Percentiles rank a stretch among this genome's conserved stretches.
These are phyloP conservation scores for Nemopilema nomurai DNA, from an alignment of 30 jellyfish, hydroid and myxozoan genomes.

Conservation along the genomic window DNA sequence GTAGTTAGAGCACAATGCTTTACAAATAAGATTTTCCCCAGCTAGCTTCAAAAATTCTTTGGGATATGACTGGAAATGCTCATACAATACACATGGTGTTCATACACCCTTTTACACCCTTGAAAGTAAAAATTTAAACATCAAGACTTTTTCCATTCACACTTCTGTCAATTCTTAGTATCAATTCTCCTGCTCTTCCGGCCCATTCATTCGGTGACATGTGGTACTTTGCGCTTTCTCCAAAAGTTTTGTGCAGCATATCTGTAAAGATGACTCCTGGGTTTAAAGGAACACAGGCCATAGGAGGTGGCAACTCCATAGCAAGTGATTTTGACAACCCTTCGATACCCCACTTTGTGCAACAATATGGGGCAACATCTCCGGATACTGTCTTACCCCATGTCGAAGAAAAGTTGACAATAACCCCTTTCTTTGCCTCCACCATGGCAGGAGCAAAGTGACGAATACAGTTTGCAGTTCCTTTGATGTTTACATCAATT, in stretches of 20 bases:
- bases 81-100: too few species aligned
- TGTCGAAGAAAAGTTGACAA: slow-evolving; percentile 73
- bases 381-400: slow-evolving; percentile 79
- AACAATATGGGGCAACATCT: slow-evolving; percentile 87
- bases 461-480: slow-evolving; percentile 68
- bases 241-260: slow-evolving; percentile 67
- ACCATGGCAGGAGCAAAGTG: slow-evolving; percentile 77
- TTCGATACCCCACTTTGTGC: slow-evolving; percentile 89
- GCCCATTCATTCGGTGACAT: slow-evolving; percentile 78
- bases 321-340: slow-evolving; percentile 82
- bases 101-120: background rate
- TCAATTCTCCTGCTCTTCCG: slow-evolving; percentile 62
- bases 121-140: background rate
- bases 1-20: too few species aligned
- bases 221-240: slow-evolving; percentile 45
- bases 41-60: too few species aligned
- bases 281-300: slow-evolving; percentile 77
- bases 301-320: slow-evolving; percentile 82
- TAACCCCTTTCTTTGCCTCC: slow-evolving; percentile 69
- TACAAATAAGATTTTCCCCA: too few species aligned
- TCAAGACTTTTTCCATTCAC: slow-evolving; percentile 72
- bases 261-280: slow-evolving; percentile 83
- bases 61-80: too few species aligned
- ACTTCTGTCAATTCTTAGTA: slow-evolving; percentile 60
- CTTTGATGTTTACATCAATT: slow-evolving; percentile 77